phyloP scores from a whole-genome alignment of 2,113 vertebrate genomes.

The Mormoops blainvillei region DNA sequence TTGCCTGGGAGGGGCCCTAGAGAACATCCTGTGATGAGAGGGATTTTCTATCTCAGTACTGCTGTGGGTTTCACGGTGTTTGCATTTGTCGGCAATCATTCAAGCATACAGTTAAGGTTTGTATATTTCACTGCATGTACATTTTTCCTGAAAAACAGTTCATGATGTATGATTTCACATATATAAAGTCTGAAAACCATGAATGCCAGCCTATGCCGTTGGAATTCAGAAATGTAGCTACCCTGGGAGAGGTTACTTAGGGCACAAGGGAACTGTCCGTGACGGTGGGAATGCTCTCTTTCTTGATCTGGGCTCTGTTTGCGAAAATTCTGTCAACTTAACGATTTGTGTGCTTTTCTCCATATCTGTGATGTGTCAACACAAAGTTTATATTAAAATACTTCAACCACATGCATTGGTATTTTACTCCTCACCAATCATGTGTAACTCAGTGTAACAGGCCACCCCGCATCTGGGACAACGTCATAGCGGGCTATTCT shows the following conservation, averaged over 20 bases:
- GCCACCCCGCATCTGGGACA: background rate
- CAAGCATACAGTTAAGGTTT: background rate
- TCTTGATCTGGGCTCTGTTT: background rate
- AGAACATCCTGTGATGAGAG: background rate
- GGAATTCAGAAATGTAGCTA: background rate
- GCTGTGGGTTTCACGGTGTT: background rate
- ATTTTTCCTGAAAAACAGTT: background rate
- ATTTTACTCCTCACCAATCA: background rate
- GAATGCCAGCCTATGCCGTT: background rate
- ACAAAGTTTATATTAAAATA: background rate
- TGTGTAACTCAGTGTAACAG: no score
- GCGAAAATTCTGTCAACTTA: background rate
- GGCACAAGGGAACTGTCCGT: rapidly evolving
- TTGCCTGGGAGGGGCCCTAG: background rate
- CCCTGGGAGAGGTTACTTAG: background rate
- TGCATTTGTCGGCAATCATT: background rate
- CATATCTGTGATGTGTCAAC: background rate
- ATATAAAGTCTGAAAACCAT: background rate
- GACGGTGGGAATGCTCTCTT: no score
- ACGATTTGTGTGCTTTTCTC: background rate
- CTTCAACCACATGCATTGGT: background rate
- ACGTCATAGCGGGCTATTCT: background rate
- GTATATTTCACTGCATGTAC: background rate
- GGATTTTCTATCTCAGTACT: background rate
- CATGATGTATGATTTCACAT: background rate